A percentile compares a stretch with the other conserved stretches of the same genome.
Evolutionary conservation across 2,888 invertebrate species (phyloP).

Genomic region (Drosophila anomelani): DNA sequence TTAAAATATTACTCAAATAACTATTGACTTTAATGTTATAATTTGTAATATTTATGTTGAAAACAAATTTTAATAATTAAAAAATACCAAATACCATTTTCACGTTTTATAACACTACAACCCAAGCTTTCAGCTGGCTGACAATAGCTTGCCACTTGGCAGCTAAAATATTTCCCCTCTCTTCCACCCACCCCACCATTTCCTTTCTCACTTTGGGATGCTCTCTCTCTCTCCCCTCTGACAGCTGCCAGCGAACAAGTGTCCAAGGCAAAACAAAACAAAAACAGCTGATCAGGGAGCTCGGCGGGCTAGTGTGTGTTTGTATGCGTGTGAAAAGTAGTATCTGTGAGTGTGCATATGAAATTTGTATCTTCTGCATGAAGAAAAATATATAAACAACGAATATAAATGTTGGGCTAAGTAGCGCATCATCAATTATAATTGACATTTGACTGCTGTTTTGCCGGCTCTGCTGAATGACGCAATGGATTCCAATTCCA

Average conservation of each 20-base stretch:
- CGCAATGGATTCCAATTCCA: slow-evolving; percentile 31
- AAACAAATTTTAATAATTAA: neutral
- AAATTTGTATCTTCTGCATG: slow-evolving; percentile 24
- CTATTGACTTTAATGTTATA: neutral
- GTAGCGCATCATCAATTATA: slow-evolving; percentile 44
- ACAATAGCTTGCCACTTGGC: slow-evolving; percentile 17
- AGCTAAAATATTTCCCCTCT: slow-evolving; percentile 1
- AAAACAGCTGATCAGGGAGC: slow-evolving; percentile 56
- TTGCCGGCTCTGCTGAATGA: neutral
- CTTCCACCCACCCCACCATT: neutral
- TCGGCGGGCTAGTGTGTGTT: slow-evolving; percentile 11
- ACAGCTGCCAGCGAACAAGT: slow-evolving; percentile 61
- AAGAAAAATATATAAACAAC: neutral
- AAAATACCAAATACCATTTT: neutral
- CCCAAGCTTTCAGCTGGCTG: slow-evolving; percentile 17
- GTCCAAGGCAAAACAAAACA: slow-evolving; percentile 71
- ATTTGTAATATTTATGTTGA: neutral
- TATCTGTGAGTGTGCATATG: slow-evolving; percentile 13
- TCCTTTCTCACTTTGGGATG: neutral
- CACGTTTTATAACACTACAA: slow-evolving; percentile 11
- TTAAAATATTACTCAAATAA: neutral
- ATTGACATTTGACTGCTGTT: slow-evolving; percentile 44
- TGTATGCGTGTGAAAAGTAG: neutral
- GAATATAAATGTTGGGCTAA: slow-evolving; percentile 16
- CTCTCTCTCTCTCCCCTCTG: neutral